Percentiles rank a stretch among this genome's conserved stretches.
phyloP scores from a whole-genome alignment of 2,888 invertebrate species.

The Metellina segmentata region DNA sequence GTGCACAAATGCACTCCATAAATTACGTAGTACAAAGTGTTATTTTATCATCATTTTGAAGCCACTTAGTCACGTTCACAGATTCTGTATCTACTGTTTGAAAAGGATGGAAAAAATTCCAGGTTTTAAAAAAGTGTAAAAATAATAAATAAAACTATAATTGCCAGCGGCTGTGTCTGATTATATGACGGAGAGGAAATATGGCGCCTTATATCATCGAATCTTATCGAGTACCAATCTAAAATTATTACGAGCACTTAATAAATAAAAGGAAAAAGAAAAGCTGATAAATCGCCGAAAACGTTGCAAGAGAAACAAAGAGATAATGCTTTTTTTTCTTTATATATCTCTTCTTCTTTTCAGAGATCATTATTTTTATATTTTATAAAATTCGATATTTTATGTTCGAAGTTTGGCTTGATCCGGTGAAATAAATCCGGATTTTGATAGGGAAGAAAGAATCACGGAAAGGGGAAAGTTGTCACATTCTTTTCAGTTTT shows the following conservation, averaged over 20 bases:
- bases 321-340: slow-evolving; percentile 20
- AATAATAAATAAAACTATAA: slow-evolving; percentile 10
- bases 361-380: slow-evolving; percentile 39
- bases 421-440: slow-evolving; percentile 30
- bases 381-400: slow-evolving; percentile 38
- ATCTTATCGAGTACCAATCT: slow-evolving; percentile 57
- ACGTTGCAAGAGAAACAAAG: slow-evolving; percentile 31
- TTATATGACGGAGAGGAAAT: slow-evolving; percentile 42
- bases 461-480: not conserved
- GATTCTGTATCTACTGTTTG: slow-evolving; percentile 11
- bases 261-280: slow-evolving; percentile 16
- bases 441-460: not conserved
- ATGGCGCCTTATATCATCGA: slow-evolving; percentile 25
- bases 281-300: slow-evolving; percentile 54
- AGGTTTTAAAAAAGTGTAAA: slow-evolving; percentile 14
- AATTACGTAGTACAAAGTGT: slow-evolving; percentile 16
- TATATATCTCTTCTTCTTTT: slow-evolving; percentile 26
- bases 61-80: slow-evolving; percentile 41
- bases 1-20: slow-evolving; percentile 8
- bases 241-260: slow-evolving; percentile 47
- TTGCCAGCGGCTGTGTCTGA: slow-evolving; percentile 27
- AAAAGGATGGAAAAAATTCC: not conserved
- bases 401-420: slow-evolving; percentile 29
- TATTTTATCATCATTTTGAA: slow-evolving; percentile 25
- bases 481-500: not conserved